Evolutionary conservation across 2,113 vertebrate species (phyloP), one percentile per base, ranked within the genome.

Genomic region (Tiliqua scincoides): DNA sequence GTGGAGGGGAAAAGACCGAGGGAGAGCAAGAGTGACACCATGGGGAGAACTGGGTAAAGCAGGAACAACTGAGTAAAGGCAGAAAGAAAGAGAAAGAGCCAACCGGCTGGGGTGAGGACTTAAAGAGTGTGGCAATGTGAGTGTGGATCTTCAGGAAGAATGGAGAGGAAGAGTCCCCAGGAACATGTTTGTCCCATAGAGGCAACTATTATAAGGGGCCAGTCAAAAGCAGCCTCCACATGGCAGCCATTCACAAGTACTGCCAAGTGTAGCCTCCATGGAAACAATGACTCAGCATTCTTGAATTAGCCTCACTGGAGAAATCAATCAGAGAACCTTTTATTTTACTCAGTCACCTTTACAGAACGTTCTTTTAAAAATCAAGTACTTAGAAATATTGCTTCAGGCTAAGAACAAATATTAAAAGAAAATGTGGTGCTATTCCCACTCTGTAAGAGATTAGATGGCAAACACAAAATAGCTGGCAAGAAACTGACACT

Each of bases 271-370:
- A 93, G 68, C 77, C 85, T 94, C 94, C 85, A 48, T 37, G 82
- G 95, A 96, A 97, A 96, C 93, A 91, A 95, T 93, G 92, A 92
- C 89, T 94, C 96, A 95, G 54, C 23, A 96, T 96, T 95, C 95
- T 95, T 95, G 92, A 96, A 95, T 95, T 95, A 93, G 94, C 96
- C 92, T 95, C 94, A 91, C 91, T 92, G 89, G 93, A 95, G 93
- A 96, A 96, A 96, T 96, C 95, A 95, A 95, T 96, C 93, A 88
- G 86, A 93, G 92, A 92, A 87, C 81, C 91, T 93, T 96, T 96
- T 95, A 95, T 96, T 96, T 93, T 71, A 95, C 87, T 85, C 94
- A 96, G 89, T 83, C 57, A 85, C 89, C 93, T 91, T 93, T 89
- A 9, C 83, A 89, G 91, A 84, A 71, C 85, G 86, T 40, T 79